Evolutionary conservation across 2,888 invertebrate genomes (phyloP).

Genomic region (Tigriopus californicus): DNA sequence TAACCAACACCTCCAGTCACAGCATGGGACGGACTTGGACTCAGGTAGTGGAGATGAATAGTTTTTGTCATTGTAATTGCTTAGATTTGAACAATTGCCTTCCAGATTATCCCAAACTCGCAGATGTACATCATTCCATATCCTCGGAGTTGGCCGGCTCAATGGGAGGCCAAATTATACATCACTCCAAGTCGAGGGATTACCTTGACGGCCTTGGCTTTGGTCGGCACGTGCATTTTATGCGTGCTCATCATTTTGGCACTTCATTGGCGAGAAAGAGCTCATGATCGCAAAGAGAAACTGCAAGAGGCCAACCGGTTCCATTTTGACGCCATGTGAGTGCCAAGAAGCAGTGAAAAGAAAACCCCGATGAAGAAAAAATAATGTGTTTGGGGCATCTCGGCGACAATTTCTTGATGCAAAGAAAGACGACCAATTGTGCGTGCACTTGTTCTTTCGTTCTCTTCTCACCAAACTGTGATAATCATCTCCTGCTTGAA

Average conservation of each 20-base stretch:
- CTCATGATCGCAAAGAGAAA: constrained; percentile 57
- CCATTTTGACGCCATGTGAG: constrained; percentile 65
- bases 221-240: constrained; percentile 65
- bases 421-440: too few relatives aligned
- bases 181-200: constrained; percentile 86
- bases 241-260: constrained; percentile 65
- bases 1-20: constrained; percentile 23
- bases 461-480: too few relatives aligned
- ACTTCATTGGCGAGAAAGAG: constrained; percentile 72
- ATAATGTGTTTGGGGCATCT: too few relatives aligned
- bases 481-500: too few relatives aligned
- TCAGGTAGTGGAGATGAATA: too few relatives aligned
- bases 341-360: not conserved
- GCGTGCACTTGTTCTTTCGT: too few relatives aligned
- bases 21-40: constrained; percentile 12
- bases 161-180: constrained; percentile 79
- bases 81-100: constrained; percentile 44
- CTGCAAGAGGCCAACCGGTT: constrained; percentile 61
- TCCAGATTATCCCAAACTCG: constrained; percentile 88
- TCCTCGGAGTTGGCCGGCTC: constrained; percentile 49
- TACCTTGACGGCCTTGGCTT: constrained; percentile 68
- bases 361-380: too few relatives aligned
- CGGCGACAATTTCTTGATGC: too few relatives aligned
- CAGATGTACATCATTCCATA: constrained; percentile 88
- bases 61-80: too few relatives aligned